These are phyloP conservation scores for Leptarthrus brevirostris DNA, from an alignment of 2,888 invertebrate genomes.

Conservation along the genomic window DNA sequence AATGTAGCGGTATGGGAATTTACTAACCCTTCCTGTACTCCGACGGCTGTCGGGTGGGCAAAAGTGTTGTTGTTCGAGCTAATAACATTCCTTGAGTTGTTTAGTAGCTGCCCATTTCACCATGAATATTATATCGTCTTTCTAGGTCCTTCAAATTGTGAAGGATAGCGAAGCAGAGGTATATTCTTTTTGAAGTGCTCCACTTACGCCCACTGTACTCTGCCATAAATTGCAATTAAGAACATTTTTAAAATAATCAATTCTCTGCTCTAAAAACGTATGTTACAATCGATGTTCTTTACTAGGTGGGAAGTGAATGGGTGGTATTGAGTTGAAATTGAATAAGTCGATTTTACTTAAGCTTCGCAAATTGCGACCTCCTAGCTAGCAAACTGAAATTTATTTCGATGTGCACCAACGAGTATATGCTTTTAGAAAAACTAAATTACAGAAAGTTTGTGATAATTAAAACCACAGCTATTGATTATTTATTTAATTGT, in stretches of 20 bases:
- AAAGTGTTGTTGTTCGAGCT: slow-evolving; percentile 42
- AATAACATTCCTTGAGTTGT: slow-evolving; percentile 43
- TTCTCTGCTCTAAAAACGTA: slow-evolving; percentile 2
- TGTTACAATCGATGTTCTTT: background rate
- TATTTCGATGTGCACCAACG: no score
- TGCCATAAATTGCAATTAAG: slow-evolving; percentile 42
- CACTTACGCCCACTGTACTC: slow-evolving; percentile 14
- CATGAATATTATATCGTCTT: slow-evolving; percentile 47
- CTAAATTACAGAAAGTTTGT: no score
- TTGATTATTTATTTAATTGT: no score
- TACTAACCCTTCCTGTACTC: slow-evolving; percentile 12
- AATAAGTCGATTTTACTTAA: no score
- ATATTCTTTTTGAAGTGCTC: slow-evolving; percentile 28
- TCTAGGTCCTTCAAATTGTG: slow-evolving; percentile 35
- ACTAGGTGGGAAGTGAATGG: no score
- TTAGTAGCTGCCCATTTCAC: slow-evolving; percentile 47
- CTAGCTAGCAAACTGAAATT: no score
- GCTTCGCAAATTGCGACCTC: no score
- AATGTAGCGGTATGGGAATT: background rate
- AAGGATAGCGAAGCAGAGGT: slow-evolving; percentile 20
- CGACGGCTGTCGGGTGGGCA: background rate
- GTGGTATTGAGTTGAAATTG: no score
- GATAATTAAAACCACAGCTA: no score
- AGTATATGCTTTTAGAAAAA: no score
- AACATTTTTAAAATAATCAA: slow-evolving; percentile 16